phyloP scores from a whole-genome alignment of 2,113 vertebrate species.

The Neogale vison region DNA sequence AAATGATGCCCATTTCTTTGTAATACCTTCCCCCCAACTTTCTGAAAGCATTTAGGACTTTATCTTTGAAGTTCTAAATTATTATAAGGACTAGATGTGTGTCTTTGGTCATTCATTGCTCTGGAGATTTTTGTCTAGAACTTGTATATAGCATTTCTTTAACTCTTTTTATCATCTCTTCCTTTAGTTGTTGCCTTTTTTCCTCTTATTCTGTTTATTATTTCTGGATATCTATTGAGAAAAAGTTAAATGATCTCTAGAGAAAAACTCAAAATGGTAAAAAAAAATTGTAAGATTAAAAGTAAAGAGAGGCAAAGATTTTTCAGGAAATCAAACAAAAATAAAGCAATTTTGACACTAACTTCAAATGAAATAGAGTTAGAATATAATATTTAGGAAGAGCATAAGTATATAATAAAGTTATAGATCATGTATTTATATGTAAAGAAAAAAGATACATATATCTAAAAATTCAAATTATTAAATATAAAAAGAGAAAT shows the following conservation, averaged over 20 bases:
- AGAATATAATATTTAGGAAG: background rate
- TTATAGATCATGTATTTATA: background rate
- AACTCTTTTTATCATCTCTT: background rate
- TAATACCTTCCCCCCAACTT: background rate
- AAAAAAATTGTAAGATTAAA: background rate
- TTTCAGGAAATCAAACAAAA: slow-evolving; percentile 12
- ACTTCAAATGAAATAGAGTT: slow-evolving; percentile 15
- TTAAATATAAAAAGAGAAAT: background rate
- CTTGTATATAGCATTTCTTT: background rate
- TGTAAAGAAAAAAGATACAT: background rate
- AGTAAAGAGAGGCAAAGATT: background rate
- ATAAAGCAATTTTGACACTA: background rate
- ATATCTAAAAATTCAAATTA: background rate
- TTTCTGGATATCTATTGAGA: background rate
- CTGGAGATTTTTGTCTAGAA: background rate
- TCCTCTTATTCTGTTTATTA: background rate
- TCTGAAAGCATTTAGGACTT: background rate
- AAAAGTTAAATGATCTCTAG: background rate
- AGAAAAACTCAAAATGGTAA: slow-evolving; percentile 6
- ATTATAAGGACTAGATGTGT: background rate
- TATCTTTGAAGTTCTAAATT: background rate
- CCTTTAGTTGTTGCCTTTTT: background rate
- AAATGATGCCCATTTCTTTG: slow-evolving; percentile 14
- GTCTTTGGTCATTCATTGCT: background rate
- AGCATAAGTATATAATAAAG: background rate